Evolutionary conservation across 2,113 vertebrate species (phyloP), one percentile per base, ranked within the genome.

Genomic region (Nanorana parkeri): DNA sequence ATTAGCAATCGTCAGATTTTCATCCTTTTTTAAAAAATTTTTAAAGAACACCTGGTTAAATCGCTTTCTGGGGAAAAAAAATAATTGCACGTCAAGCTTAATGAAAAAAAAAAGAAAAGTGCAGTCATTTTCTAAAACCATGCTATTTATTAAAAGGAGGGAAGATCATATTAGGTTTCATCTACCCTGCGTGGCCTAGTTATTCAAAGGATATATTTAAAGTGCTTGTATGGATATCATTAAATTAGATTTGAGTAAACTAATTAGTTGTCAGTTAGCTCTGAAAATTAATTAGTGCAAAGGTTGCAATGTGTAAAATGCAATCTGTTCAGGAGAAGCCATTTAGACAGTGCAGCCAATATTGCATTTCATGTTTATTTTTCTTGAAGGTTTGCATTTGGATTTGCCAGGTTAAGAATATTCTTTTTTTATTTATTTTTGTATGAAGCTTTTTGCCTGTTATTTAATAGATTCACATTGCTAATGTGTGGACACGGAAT

Each of bases 251-350:
- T 63, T 52, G 41, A 65, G 78, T 73, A 64, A 81, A 73, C 68
- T 64, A 81, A 81, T 81, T 81, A 64, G 68, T 54, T 80, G 78
- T 64, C 78, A 80, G 55, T 80, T 80, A 80, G 68, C 32, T 80
- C 47, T 81, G 41, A 72, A 80, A 72, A 81, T 72, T 81, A 72
- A 81, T 81, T 64, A 81, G 78, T 81, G 68, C 78, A 81, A 81
- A 72, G 78, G 78, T 81, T 72, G 78, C 68, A 81, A 64, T 56
- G 55, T 81, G 68, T 61, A 65, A 81, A 72, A 81, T 81, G 56
- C 58, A 72, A 52, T 72, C 78, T 54, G 64, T 68, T 79, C 55
- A 47, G 21, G 61, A 65, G 41, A 52, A 64, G 24, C 20, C 52
- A 79, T 51, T 79, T 68, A 68, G 47, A 69, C 29, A 69, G 41